Evolutionary conservation across 1,140 invertebrate species (phyloP), one percentile per base, ranked within the genome.

Genomic region (Bradysia coprophila): DNA sequence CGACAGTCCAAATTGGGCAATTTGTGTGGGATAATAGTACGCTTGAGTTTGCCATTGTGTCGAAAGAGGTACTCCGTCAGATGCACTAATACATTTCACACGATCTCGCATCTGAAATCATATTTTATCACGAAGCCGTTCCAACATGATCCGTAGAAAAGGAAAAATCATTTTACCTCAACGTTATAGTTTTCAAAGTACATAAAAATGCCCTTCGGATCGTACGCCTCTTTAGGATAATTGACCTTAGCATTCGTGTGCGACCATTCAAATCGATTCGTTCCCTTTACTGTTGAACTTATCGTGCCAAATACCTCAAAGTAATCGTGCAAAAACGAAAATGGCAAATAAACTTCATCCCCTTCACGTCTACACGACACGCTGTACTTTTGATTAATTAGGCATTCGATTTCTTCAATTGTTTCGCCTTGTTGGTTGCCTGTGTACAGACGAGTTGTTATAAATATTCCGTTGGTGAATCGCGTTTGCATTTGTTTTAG

Each of bases 171-270:
- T 15, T 10, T 22, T 43, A 81, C 81, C 66, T 97, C 93, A 0
- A 97, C 93, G 63, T 95, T 95, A 60, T 96, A 98, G 60, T 93
- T 91, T 55, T 93, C 89, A 67, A 98, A 97, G 47, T 91, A 92
- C 64, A 93, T 87, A 58, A 92, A 97, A 0, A 87, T 78, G 11
- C 89, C 88, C 13, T 71, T 72, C 0, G 90, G 76, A 53, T 90
- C 78, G 59, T 97, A 97, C 49, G 78, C 84, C 16, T 76, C 75
- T 53, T 83, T 85, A 1, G 89, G 89, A 51, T 78, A 75, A 53
- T 90, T 91, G 1, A 94, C 75, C 63, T 89, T 90, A 9, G 88
- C 84, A 57, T 91, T 91, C 57, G 88, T 92, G 61, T 97, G 92
- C 19, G 84, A 79, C 86, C 90, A 96, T 54, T 90, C 83, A 56